Percentiles rank a stretch among this genome's conserved stretches.
Conservation (phyloP, 2,113 vertebrate genomes). For the Hypocryptadius cinnamomeus region DNA sequence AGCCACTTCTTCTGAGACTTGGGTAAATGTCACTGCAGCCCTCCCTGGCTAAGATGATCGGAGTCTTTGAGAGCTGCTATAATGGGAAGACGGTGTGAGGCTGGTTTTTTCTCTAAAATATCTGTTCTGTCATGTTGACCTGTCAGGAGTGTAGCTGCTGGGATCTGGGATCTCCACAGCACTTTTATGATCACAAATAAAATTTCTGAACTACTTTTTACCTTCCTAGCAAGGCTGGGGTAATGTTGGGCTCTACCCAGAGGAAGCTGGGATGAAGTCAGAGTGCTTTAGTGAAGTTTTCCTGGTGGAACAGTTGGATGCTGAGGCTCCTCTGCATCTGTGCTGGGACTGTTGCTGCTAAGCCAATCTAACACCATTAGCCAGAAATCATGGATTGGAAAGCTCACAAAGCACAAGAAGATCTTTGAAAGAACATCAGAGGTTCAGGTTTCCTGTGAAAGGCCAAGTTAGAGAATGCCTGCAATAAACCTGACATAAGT, state of each 20-base stretch:
- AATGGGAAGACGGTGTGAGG: background rate
- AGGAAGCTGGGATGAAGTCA: background rate
- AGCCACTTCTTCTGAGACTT: conserved; percentile 57
- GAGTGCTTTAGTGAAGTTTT: background rate
- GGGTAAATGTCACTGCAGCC: background rate
- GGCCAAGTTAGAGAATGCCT: background rate
- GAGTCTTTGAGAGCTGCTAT: background rate
- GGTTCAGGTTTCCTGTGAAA: background rate
- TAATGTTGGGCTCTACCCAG: background rate
- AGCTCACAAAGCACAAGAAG: background rate
- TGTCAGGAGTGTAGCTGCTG: background rate
- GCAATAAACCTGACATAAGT: background rate
- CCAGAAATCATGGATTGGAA: background rate
- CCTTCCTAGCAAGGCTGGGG: background rate
- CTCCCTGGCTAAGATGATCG: background rate
- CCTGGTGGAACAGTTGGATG: background rate
- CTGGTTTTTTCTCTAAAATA: background rate
- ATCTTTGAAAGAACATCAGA: background rate
- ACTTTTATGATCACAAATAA: conserved; percentile 14
- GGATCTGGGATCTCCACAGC: background rate
- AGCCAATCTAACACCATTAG: background rate
- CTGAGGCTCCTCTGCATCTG: background rate
- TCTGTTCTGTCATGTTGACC: background rate
- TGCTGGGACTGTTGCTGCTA: background rate
- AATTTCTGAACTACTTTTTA: background rate